These are phyloP conservation scores for Cliona cf. orientalis DNA, from an alignment of 37 sponge, comb jelly and placozoan genomes.

Conservation along the genomic window DNA sequence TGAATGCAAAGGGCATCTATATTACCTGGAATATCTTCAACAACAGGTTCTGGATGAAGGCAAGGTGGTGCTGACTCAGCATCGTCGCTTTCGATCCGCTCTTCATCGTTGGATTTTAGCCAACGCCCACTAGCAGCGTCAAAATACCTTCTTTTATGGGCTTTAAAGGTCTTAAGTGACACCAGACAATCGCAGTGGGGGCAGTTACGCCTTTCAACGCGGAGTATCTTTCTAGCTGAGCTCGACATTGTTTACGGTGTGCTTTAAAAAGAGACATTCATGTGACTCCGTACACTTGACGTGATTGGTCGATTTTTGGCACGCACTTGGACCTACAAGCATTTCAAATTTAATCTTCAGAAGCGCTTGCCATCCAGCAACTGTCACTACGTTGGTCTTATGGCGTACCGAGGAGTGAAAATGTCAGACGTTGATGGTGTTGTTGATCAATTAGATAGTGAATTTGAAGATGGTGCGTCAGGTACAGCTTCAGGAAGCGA, in stretches of 20 bases:
- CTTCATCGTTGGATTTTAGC: not conserved
- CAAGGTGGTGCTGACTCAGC: not conserved
- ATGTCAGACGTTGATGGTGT: no score
- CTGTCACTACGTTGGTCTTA: no score
- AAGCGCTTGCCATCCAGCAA: no score
- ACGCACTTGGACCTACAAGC: no score
- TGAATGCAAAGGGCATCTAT: no score
- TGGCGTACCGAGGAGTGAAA: no score
- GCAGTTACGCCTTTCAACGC: constrained; percentile 1
- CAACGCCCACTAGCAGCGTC: not conserved
- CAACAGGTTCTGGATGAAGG: not conserved
- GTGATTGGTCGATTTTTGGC: not conserved
- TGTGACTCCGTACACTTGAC: not conserved
- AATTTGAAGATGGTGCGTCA: no score
- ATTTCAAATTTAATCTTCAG: no score
- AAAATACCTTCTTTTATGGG: not conserved
- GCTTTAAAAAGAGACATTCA: not conserved
- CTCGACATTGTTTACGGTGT: not conserved
- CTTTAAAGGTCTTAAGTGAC: constrained; percentile 2
- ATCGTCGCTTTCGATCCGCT: no score
- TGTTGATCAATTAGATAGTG: no score
- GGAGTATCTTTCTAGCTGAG: not conserved
- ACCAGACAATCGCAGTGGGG: not conserved
- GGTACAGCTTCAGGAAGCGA: no score
- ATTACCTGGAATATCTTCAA: no score